Percentiles rank a stretch among this genome's conserved stretches.
phyloP scores from a whole-genome alignment of 2,113 vertebrate genomes.

The Numida meleagris region DNA sequence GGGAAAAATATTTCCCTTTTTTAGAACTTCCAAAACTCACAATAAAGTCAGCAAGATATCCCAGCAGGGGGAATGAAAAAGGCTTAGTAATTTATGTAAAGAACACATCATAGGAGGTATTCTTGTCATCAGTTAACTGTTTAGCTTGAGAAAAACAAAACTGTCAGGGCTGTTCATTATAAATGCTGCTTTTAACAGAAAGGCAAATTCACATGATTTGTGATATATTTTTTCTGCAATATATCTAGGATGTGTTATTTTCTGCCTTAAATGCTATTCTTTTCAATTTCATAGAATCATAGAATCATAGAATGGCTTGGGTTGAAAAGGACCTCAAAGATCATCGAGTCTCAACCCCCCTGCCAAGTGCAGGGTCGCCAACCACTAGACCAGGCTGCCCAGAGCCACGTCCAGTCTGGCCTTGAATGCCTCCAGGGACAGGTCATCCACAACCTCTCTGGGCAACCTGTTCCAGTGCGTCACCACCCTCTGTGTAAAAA shows the following conservation, averaged over 20 bases:
- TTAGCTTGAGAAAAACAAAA: not conserved
- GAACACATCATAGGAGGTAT: not conserved
- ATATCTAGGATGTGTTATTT: not conserved
- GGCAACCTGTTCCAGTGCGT: too few species aligned
- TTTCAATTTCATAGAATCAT: not conserved
- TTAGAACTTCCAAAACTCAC: not conserved
- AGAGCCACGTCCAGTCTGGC: too few species aligned
- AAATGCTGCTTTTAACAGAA: not conserved
- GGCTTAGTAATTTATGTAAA: not conserved
- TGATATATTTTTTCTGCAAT: not conserved
- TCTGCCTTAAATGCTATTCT: not conserved
- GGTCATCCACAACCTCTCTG: too few species aligned
- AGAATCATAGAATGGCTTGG: too few species aligned
- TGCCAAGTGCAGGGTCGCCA: too few species aligned
- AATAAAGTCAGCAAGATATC: not conserved
- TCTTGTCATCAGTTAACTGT: not conserved
- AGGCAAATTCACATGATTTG: not conserved
- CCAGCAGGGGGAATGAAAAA: not conserved
- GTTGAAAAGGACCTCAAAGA: too few species aligned
- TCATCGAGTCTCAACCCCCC: too few species aligned
- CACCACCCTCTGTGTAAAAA: too few species aligned
- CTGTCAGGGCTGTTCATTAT: not conserved
- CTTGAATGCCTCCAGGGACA: too few species aligned
- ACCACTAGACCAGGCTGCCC: too few species aligned
- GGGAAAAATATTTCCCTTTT: fast-evolving